Evolutionary conservation across 1,140 invertebrate species (phyloP).

Genomic region (Cyclargus thomasi): DNA sequence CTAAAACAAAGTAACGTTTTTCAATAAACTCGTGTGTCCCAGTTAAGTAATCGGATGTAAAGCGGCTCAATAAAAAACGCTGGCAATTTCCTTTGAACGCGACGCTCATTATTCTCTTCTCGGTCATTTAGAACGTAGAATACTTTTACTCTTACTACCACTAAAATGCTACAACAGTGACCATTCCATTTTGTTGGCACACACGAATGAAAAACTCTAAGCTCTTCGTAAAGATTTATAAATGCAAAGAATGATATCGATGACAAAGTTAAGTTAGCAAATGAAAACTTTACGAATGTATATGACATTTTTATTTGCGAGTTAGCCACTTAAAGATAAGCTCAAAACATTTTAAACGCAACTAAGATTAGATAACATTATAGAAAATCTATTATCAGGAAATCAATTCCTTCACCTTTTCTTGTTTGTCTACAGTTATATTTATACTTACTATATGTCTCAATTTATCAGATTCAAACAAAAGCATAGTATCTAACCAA

Average conservation of each 20-base stretch:
- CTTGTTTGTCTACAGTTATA: too few relatives aligned
- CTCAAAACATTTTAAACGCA: background rate
- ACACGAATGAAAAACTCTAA: background rate
- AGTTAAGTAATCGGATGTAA: constrained; percentile 7
- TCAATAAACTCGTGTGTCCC: constrained; percentile 5
- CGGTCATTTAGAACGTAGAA: background rate
- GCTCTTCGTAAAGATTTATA: too few relatives aligned
- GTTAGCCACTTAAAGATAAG: background rate
- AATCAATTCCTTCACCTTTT: too few relatives aligned
- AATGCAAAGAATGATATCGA: background rate
- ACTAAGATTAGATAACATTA: background rate
- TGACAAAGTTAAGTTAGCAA: constrained; percentile 8
- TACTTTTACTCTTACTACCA: background rate
- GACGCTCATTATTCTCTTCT: background rate
- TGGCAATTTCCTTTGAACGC: background rate
- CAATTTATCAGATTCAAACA: too few relatives aligned
- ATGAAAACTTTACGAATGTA: background rate
- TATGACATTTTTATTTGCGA: background rate
- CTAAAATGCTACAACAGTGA: too few relatives aligned
- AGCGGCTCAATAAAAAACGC: constrained; percentile 8
- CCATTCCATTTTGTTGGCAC: too few relatives aligned
- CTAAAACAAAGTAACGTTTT: constrained; percentile 12
- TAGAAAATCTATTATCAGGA: too few relatives aligned
- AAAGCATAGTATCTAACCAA: background rate
- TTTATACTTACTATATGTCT: too few relatives aligned